A percentile compares a stretch with the other conserved stretches of the same genome.
Conservation (phyloP, 2,113 vertebrate species). For the Aleadryas rufinucha region DNA sequence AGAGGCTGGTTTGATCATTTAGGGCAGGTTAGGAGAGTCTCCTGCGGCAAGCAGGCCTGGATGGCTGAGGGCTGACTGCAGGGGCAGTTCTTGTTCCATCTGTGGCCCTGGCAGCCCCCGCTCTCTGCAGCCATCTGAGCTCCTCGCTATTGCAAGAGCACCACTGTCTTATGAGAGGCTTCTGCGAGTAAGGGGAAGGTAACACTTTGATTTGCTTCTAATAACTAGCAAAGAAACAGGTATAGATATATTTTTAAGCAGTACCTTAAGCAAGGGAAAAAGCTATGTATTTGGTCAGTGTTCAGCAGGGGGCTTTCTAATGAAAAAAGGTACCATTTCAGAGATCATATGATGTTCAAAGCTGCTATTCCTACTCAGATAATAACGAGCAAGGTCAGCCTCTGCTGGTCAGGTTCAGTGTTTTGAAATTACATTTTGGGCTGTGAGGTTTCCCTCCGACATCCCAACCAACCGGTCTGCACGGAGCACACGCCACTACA, state of each 20-base stretch:
- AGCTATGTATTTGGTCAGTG: constrained; percentile 60
- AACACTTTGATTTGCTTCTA: constrained; percentile 55
- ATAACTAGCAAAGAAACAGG: constrained; percentile 53
- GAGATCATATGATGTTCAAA: constrained; percentile 70
- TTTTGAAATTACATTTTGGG: constrained; percentile 70
- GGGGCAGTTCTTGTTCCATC: background rate
- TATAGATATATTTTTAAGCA: constrained; percentile 48
- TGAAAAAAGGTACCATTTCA: constrained; percentile 70
- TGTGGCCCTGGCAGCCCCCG: background rate
- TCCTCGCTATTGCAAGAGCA: background rate
- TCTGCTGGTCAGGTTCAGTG: constrained; percentile 64
- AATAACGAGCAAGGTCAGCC: constrained; percentile 72
- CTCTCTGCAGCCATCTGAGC: background rate
- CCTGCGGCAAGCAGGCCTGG: background rate
- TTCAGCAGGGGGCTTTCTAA: constrained; percentile 69
- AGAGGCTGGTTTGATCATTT: background rate
- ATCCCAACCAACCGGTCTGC: constrained; percentile 1
- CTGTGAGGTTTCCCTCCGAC: constrained; percentile 47
- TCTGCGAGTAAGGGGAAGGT: background rate
- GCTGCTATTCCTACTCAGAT: constrained; percentile 70
- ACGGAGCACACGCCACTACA: background rate
- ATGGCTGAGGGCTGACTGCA: background rate
- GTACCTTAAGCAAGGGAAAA: constrained; percentile 56
- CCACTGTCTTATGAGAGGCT: constrained; percentile 23
- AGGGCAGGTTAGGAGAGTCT: background rate